These are phyloP conservation scores for Pyrgus malvae DNA, from an alignment of 2,888 invertebrate genomes.

Conservation along the genomic window DNA sequence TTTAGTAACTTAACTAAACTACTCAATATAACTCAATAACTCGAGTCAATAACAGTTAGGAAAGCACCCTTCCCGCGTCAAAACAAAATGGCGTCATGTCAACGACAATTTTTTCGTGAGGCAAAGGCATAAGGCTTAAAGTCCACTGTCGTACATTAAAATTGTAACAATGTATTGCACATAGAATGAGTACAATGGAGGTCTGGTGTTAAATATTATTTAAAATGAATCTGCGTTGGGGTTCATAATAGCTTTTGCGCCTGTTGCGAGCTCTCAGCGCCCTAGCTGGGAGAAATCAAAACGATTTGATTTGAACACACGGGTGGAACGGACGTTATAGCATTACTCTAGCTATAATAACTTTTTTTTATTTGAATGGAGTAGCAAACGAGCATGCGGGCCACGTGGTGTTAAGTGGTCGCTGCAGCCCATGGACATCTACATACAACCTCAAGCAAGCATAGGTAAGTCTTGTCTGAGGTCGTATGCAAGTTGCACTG, in stretches of 20 bases:
- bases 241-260: constrained; percentile 75
- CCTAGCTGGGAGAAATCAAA: constrained; percentile 64
- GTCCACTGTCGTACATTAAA: constrained; percentile 13
- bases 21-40: constrained; percentile 69
- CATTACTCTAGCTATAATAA: too few relatives aligned
- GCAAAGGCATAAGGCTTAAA: constrained; percentile 19
- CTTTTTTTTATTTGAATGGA: too few relatives aligned
- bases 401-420: too few relatives aligned
- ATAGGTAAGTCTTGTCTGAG: too few relatives aligned
- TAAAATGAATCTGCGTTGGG: constrained; percentile 79
- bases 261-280: constrained; percentile 67
- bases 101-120: constrained; percentile 34
- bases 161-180: constrained; percentile 20
- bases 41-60: constrained; percentile 58
- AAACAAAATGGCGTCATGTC: constrained; percentile 66
- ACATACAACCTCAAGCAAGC: too few relatives aligned
- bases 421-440: too few relatives aligned
- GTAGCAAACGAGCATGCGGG: too few relatives aligned
- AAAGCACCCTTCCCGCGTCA: constrained; percentile 8
- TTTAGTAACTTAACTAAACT: constrained; percentile 47
- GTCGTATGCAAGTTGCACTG: too few relatives aligned
- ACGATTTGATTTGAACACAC: constrained; percentile 45
- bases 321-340: constrained; percentile 45
- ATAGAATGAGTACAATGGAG: constrained; percentile 12
- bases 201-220: constrained; percentile 72